Conservation (phyloP, 2,113 vertebrate species). For the Haemorhous mexicanus region DNA sequence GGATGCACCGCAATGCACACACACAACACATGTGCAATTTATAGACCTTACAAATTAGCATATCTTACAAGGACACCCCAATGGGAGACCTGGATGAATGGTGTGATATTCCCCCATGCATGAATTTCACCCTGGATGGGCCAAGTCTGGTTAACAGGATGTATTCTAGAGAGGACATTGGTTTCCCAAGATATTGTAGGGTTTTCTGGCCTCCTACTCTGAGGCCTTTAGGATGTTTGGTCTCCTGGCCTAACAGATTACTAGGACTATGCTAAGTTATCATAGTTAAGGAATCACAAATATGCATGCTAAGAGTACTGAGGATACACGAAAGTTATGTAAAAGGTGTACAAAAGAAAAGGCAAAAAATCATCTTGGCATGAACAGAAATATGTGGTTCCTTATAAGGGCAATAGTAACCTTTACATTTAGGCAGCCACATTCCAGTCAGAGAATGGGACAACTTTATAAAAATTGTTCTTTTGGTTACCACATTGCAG, state of each 20-base stretch:
- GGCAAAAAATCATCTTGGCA: background rate
- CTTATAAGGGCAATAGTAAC: background rate
- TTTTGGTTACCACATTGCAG: background rate
- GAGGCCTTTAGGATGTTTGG: background rate
- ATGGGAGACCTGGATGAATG: background rate
- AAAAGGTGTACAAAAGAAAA: background rate
- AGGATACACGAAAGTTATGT: background rate
- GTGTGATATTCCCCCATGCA: no score
- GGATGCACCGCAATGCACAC: accelerated
- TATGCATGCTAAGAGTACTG: background rate
- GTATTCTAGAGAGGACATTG: background rate
- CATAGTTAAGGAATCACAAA: background rate
- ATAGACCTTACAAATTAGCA: background rate
- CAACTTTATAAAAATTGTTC: background rate
- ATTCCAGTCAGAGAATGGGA: background rate
- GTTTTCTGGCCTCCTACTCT: background rate
- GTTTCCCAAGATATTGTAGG: background rate
- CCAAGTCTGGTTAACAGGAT: background rate
- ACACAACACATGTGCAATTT: accelerated
- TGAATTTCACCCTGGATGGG: background rate
- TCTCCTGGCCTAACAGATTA: background rate
- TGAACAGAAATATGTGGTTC: background rate
- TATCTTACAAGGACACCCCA: background rate
- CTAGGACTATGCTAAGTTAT: background rate
- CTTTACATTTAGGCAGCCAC: background rate